A percentile compares a stretch with the other conserved stretches of the same genome.
Conservation (phyloP, 2,113 vertebrate species). For the Scomber japonicus region DNA sequence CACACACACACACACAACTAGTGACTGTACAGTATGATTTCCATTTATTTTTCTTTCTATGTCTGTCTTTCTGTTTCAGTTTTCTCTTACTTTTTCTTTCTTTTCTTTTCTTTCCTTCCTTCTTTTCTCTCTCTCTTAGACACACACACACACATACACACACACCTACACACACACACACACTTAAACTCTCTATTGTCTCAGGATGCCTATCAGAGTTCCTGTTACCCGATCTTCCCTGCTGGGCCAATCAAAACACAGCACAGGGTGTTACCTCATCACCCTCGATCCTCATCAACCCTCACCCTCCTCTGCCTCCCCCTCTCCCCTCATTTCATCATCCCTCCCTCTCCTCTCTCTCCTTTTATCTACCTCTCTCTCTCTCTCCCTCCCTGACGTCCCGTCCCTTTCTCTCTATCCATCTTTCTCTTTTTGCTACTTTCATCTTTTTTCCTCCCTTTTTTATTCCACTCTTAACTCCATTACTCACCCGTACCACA, state of each 20-base stretch:
- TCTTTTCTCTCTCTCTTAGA: not conserved
- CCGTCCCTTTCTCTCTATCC: constrained; percentile 31
- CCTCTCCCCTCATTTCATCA: constrained; percentile 50
- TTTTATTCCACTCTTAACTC: constrained; percentile 11
- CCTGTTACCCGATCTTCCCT: constrained; percentile 56
- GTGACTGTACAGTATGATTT: not conserved
- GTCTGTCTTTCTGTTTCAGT: too few species aligned
- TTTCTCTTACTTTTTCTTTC: not conserved
- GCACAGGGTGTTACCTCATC: constrained; percentile 61
- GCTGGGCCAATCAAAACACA: constrained; percentile 62
- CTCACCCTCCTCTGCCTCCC: constrained; percentile 20
- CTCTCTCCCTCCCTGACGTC: constrained; percentile 12
- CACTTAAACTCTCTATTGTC: not conserved
- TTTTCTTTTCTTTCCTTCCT: not conserved
- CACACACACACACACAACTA: not conserved
- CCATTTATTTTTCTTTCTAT: not conserved
- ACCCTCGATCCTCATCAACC: constrained; percentile 47
- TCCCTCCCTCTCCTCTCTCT: constrained; percentile 15
- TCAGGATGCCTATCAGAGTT: constrained; percentile 39
- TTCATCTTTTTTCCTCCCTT: constrained; percentile 26
- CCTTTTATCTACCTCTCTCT: constrained; percentile 5
- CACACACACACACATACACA: not conserved
- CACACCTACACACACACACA: not conserved
- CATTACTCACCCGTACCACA: constrained; percentile 25
- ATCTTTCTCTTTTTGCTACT: constrained; percentile 24